Evolutionary conservation across 2,113 vertebrate species (phyloP), one percentile per base, ranked within the genome.

Genomic region (Seriola rivoliana): DNA sequence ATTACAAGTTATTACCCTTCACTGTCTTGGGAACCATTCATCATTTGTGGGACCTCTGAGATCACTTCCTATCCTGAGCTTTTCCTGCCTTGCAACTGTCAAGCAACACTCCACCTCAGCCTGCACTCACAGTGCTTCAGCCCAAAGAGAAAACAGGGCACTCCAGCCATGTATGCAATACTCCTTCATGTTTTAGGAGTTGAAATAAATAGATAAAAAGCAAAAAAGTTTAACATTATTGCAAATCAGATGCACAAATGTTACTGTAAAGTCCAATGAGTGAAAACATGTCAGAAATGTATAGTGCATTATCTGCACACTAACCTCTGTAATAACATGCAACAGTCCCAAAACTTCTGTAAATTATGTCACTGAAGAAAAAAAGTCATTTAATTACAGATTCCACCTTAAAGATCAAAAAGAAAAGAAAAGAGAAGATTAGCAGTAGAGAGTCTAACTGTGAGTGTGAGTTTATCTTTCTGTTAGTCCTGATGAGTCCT

Each of bases 1-100:
- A 92, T 93, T 93, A 89, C 88, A 90, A 88, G 86, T 87, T 92
- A 93, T 92, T 92, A 73, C 84, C 87, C 73, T 64, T 77, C 71
- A 74, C 34, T 87, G 83, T 84, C 71, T 60, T 55, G 80, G 87
- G 87, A 88, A 73, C 71, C 89, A 88, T 93, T 89, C 67, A 87
- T 93, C 86, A 91, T 82, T 81, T 80, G 77, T 88, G 68, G 50
- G 73, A 88, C 73, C 78, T 80, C 76, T 85, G 88, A 92, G 85
- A 81, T 88, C 93, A 91, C 86, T 91, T 90, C 89, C 88, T 87
- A 78, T 42, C 48, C 46, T 21, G 29, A 85, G 80, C 40, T 58
- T 87, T 85, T 78, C 70, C 86, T 90, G 84, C 88, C 87, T 89
- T 90, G 70, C 71, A 73, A 75, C 79, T 88, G 78, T 80, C 84